Conservation (phyloP, 2,888 invertebrate genomes). For the Drosophila setosimentum region DNA sequence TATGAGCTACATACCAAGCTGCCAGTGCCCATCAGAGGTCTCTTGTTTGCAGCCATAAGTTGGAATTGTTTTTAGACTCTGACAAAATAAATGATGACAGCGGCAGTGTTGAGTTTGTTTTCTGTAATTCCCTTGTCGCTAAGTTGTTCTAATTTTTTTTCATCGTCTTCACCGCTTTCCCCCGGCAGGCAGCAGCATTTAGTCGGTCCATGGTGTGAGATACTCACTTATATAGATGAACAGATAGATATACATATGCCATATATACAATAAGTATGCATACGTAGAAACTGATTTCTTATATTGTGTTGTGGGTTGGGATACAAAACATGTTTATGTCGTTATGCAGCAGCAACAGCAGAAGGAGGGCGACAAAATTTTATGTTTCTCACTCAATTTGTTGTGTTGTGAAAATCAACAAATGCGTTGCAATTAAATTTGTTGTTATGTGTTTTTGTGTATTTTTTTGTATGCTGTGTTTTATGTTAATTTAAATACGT, state of each 20-base stretch:
- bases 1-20: slow-evolving; percentile 50
- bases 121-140: slow-evolving; percentile 64
- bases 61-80: slow-evolving; percentile 74
- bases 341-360: slow-evolving; percentile 42
- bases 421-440: slow-evolving; percentile 73
- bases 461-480: slow-evolving; percentile 31
- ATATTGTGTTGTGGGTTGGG: slow-evolving; percentile 53
- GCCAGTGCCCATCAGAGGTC: slow-evolving; percentile 41
- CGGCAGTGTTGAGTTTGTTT: slow-evolving; percentile 65
- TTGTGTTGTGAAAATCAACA: slow-evolving; percentile 68
- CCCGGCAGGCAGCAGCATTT: slow-evolving; percentile 19
- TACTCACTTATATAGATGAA: slow-evolving; percentile 62
- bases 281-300: slow-evolving; percentile 61
- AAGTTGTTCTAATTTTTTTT: slow-evolving; percentile 79
- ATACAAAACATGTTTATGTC: slow-evolving; percentile 57
- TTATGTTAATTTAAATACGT: slow-evolving; percentile 75
- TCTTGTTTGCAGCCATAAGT: slow-evolving; percentile 79
- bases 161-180: slow-evolving; percentile 22
- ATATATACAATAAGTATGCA: slow-evolving; percentile 6
- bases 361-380: slow-evolving; percentile 55
- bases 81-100: slow-evolving; percentile 82
- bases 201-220: slow-evolving; percentile 46
- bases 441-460: slow-evolving; percentile 37
- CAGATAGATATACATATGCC: slow-evolving; percentile 47
- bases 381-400: slow-evolving; percentile 80